Evolutionary conservation across 2,113 vertebrate species (phyloP), one percentile per base, ranked within the genome.

Genomic region (Delphinus delphis): DNA sequence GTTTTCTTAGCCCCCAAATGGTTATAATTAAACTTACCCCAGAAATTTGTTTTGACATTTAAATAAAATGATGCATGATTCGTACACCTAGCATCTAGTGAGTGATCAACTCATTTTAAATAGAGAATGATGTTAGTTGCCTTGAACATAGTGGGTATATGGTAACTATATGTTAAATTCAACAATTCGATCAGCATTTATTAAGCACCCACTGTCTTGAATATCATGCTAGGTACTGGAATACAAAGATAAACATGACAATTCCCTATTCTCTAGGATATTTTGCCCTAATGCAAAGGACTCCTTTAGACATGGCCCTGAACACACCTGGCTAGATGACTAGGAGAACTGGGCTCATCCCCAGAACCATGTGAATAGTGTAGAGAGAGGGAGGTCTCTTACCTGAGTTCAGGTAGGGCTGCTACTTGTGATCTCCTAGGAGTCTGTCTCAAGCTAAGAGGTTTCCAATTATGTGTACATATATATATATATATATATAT

Each of bases 1-100:
- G 65, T 86, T 95, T 81, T 63, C 74, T 96, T 96, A 84, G 36
- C 28, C 84, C n/a, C 28, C 1, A 83, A 90, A 86, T 58, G 47
- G 33, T 85, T 7, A 47, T 36, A 44, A 76, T 65, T 47, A 88
- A 44, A 58, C 55, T 36, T 41, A 96, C 25, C 31, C 28, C 20
- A 76, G 65, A 83, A 90, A 68, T 25, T 67, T 53, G n/a, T 63
- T 60, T 92, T 81, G 33, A 73, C n/a, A 82, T 58, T 82, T 88
- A 68, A 67, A 93, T 88, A 94, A 60, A 92, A 79, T 44, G 73
- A 82, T 62, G 12, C 18, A 15, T 85, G 3, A 53, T 74, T 73
- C 38, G 55, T 71, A 76, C 26, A 68, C 65, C 23, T 77, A 73
- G 18, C n/a, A 80, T 23, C 28, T 3, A 82, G 21, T 8, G 17